Conservation (phyloP, 2,113 vertebrate genomes). For the Balaenoptera acutorostrata region DNA sequence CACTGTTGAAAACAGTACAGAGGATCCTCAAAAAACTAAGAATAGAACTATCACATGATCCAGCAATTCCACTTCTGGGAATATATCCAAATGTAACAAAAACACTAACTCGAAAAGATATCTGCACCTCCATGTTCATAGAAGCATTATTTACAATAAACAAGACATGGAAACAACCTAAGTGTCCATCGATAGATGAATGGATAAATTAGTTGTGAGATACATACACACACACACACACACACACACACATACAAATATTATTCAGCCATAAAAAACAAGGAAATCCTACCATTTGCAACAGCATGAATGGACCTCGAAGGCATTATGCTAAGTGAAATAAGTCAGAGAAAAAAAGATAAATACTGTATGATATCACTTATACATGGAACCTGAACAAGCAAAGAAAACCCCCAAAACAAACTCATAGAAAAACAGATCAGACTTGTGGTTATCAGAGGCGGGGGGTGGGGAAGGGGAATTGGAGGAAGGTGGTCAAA, state of each 20-base stretch:
- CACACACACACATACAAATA: background rate
- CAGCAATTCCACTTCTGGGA: background rate
- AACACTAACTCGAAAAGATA: background rate
- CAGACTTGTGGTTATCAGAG: background rate
- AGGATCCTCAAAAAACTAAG: background rate
- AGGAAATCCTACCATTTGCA: background rate
- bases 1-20: background rate
- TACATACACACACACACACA: background rate
- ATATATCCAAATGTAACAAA: background rate
- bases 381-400: background rate
- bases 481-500: background rate
- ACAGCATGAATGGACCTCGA: background rate
- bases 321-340: background rate
- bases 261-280: background rate
- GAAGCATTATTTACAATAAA: background rate
- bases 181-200: background rate
- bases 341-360: background rate
- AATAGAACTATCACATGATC: background rate
- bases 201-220: background rate
- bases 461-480: background rate
- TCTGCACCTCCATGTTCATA: background rate
- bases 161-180: background rate
- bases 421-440: background rate
- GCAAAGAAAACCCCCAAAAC: background rate
- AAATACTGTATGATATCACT: background rate